Evolutionary conservation across 2,797 vertebrate species (phyloP).

Genomic region (Oreonectes daqikongensis): DNA sequence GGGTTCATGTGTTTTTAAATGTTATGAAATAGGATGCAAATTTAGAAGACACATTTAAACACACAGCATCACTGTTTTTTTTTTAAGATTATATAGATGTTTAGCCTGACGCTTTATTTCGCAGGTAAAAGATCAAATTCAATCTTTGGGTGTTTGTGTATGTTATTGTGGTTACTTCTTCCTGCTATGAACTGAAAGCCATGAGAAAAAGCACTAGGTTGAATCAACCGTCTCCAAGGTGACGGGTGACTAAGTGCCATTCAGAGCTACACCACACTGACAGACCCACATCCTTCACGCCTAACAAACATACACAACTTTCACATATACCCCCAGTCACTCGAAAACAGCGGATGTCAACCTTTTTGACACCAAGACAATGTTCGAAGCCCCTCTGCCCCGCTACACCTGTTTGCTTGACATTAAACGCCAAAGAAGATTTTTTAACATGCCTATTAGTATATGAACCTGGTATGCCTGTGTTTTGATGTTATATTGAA

Average conservation of each 20-base stretch:
- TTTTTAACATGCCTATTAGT: not conserved
- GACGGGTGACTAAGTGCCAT: slow-evolving; percentile 60
- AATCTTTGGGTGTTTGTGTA: not conserved
- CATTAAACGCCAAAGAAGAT: not conserved
- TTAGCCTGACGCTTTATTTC: not conserved
- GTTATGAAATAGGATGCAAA: not conserved
- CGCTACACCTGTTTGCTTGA: not conserved
- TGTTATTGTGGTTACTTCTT: slow-evolving; percentile 3
- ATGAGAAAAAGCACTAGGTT: slow-evolving; percentile 40
- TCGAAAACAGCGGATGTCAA: not conserved
- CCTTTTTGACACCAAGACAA: not conserved
- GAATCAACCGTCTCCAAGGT: slow-evolving; percentile 60
- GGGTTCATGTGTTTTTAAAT: not conserved
- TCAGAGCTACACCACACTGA: slow-evolving; percentile 35
- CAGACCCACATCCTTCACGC: slow-evolving; percentile 34
- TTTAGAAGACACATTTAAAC: not conserved
- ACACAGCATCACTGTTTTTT: not conserved
- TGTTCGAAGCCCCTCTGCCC: not conserved
- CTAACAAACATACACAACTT: slow-evolving; percentile 31
- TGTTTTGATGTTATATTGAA: not conserved
- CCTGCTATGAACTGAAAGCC: slow-evolving; percentile 6
- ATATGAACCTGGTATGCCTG: not conserved
- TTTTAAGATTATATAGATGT: not conserved
- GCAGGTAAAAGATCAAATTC: not conserved
- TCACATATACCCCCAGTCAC: slow-evolving; percentile 2